Percentiles rank a stretch among this genome's conserved stretches.
These are phyloP conservation scores for Numenius arquata DNA, from an alignment of 2,113 vertebrate genomes.

Conservation along the genomic window DNA sequence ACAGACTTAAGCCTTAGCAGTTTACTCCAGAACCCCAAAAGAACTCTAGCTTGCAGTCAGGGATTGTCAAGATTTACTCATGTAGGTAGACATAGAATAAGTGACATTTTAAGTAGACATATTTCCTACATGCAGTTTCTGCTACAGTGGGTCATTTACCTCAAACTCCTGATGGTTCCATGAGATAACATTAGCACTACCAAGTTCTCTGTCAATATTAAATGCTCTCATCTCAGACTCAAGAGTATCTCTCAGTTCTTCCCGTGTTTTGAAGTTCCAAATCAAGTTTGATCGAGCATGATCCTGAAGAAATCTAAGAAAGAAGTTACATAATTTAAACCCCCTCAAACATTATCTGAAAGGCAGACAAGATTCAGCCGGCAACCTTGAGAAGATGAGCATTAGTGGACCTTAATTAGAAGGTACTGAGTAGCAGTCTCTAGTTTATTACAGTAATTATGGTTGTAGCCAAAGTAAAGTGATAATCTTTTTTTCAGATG, in stretches of 20 bases:
- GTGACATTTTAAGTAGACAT: neutral
- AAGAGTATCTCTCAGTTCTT: constrained; percentile 93
- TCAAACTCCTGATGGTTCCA: constrained; percentile 99
- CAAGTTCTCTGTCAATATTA: constrained; percentile 92
- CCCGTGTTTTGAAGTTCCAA: constrained; percentile 98
- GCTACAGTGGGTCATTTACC: constrained; percentile 66
- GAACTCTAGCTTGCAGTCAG: neutral
- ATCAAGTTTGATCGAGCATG: constrained; percentile 94
- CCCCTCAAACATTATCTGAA: neutral
- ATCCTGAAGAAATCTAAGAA: constrained; percentile 89
- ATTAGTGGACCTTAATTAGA: neutral
- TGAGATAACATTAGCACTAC: constrained; percentile 90
- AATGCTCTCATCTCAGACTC: constrained; percentile 97
- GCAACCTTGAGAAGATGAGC: neutral
- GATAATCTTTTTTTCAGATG: neutral
- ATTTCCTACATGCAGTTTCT: neutral
- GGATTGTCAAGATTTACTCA: neutral
- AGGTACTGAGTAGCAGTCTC: neutral
- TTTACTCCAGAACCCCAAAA: neutral
- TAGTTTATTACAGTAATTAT: neutral
- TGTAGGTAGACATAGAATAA: neutral
- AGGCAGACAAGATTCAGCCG: neutral
- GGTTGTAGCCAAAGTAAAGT: neutral
- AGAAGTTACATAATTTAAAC: neutral
- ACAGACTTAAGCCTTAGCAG: neutral